Conservation (phyloP, 2,113 vertebrate species). For the Paradoxurus hermaphroditus region DNA sequence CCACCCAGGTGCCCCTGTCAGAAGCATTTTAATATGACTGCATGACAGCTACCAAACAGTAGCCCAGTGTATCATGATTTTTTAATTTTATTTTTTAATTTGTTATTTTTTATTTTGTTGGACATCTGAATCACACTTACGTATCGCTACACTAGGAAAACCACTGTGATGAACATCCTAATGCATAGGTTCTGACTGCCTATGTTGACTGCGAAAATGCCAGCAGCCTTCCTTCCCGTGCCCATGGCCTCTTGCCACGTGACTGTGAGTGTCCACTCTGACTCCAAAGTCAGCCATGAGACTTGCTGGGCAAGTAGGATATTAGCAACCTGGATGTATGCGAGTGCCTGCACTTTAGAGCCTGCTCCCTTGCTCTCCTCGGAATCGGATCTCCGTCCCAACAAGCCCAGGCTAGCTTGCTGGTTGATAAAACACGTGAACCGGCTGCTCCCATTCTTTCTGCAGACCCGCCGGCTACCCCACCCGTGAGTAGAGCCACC, state of each 20-base stretch:
- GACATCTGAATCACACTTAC: not conserved
- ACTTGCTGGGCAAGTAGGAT: not conserved
- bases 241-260: not conserved
- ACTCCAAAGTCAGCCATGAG: not conserved
- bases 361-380: not conserved
- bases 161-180: not conserved
- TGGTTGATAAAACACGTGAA: not conserved
- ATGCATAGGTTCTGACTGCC: not conserved
- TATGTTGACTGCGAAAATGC: not conserved
- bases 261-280: not conserved
- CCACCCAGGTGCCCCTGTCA: not conserved
- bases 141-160: not conserved
- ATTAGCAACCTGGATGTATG: not conserved
- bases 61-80: not conserved
- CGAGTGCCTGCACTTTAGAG: not conserved
- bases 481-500: not conserved
- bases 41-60: not conserved
- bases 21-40: not conserved
- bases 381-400: not conserved
- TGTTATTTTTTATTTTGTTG: not conserved
- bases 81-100: not conserved
- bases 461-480: not conserved
- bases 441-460: not conserved
- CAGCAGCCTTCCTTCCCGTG: not conserved
- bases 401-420: not conserved